These are phyloP conservation scores for Dufourea novaeangliae DNA, from an alignment of 1,140 invertebrate species.

Conservation along the genomic window DNA sequence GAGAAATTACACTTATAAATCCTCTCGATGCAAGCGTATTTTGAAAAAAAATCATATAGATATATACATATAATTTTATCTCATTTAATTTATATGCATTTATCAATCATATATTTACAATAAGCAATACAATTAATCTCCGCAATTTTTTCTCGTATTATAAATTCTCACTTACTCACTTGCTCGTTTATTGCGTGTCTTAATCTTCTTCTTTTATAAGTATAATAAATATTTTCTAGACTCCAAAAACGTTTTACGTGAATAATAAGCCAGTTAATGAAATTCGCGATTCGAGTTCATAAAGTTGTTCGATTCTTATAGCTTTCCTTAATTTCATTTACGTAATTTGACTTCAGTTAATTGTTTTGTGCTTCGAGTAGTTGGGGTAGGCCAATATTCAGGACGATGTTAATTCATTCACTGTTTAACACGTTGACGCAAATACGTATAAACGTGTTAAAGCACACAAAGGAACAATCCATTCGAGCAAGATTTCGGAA, in stretches of 20 bases:
- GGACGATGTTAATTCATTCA: neutral
- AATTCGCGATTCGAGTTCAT: neutral
- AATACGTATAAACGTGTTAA: no score
- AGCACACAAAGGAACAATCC: constrained; percentile 14
- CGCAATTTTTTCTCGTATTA: constrained; percentile 15
- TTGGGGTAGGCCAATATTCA: constrained; percentile 2
- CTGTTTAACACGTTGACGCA: neutral
- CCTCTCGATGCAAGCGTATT: constrained; percentile 27
- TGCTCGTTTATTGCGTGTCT: neutral
- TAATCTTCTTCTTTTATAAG: neutral
- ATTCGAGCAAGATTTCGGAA: neutral
- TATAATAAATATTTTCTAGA: neutral
- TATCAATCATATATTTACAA: constrained; percentile 53
- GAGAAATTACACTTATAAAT: constrained; percentile 15
- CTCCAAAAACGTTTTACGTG: neutral
- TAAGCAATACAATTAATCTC: constrained; percentile 33
- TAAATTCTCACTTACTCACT: neutral
- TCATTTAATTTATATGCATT: constrained; percentile 23
- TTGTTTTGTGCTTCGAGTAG: neutral
- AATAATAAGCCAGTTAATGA: neutral
- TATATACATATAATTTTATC: no score
- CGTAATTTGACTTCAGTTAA: neutral
- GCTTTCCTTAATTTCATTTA: neutral
- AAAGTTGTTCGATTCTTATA: neutral
- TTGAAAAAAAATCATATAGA: constrained; percentile 47